A percentile compares a stretch with the other conserved stretches of the same genome.
These are phyloP conservation scores for Aegotheles bennettii DNA, from an alignment of 2,113 vertebrate species.

Conservation along the genomic window DNA sequence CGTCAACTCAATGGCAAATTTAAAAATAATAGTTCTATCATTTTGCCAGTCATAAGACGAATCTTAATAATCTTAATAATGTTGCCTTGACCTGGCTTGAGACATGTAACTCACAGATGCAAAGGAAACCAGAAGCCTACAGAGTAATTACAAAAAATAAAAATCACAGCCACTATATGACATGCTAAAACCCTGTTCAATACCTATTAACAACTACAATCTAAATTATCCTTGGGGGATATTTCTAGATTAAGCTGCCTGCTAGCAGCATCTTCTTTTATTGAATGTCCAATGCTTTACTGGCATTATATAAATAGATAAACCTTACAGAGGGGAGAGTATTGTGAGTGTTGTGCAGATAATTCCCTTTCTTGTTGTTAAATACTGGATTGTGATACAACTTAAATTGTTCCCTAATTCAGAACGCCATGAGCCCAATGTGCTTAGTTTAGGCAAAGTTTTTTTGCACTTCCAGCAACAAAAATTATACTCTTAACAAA, in stretches of 20 bases:
- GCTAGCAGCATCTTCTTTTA: not conserved
- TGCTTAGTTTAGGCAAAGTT: not conserved
- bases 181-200: not conserved
- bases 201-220: not conserved
- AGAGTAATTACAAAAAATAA: not conserved
- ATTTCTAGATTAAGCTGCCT: not conserved
- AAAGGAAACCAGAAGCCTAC: not conserved
- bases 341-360: not conserved
- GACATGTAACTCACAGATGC: not conserved
- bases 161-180: not conserved
- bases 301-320: not conserved
- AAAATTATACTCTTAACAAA: not conserved
- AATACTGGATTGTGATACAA: not conserved
- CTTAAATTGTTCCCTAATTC: not conserved
- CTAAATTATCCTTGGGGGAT: not conserved
- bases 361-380: not conserved
- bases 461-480: not conserved
- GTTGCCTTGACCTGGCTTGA: not conserved
- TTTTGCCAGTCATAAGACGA: slow-evolving; percentile 4
- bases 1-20: slow-evolving; percentile 15
- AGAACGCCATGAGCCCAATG: not conserved
- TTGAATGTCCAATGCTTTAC: not conserved
- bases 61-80: not conserved
- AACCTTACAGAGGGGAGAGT: not conserved
- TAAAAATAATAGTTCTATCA: not conserved